Evolutionary conservation across 2,888 invertebrate species (phyloP), one percentile per base, ranked within the genome.

Genomic region (Mesorhabditis sp.): DNA sequence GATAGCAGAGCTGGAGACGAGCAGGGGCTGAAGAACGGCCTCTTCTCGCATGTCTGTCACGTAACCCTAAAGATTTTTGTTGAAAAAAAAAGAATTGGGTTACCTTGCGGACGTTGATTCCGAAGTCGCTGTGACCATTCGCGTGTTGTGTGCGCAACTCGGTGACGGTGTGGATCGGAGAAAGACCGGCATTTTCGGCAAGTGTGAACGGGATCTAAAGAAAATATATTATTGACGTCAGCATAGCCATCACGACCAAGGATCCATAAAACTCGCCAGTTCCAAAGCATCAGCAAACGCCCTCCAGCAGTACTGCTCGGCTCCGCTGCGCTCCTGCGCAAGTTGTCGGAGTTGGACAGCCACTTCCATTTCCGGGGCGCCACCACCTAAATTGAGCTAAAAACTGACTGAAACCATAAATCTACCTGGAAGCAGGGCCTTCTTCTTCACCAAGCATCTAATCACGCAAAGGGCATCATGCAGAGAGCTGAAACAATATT

Each of bases 21-120:
- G 90, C 80, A 98, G 90, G 65, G 98, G 98, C 88, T 98, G 98
- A 72, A 98, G 91, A 71, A 98, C 97, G 88, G 94, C 92, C 88
- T 98, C 97, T 78, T 94, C 93, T 72, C 94, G 89, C 87, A 98
- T 98, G 88, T 97, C 94, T 3, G 96, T 94, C 81, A 98, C 95
- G 77, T 92, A 91, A 68, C 97, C 97, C 89, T 89, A 83, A 67
- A 77, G 68, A 41, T 7, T 10, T n/a, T 63, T 15, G 13, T 63
- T 63, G 64, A 28, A 45, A 13, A 50, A 2, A 66, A 28, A 45
- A 15, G 58, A 45, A 13, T 13, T 15, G 43, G 43, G 10, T 45
- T 76, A 89, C 89, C 87, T 89, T 89, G 76, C 96, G 91, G 72
- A 97, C 96, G 89, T 97, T 97, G 79, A 98, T 95, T 68, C 97